Base-by-base conservation (phyloP, 2,888 invertebrate genomes). In the Arrhopalites spinosus region DNA sequence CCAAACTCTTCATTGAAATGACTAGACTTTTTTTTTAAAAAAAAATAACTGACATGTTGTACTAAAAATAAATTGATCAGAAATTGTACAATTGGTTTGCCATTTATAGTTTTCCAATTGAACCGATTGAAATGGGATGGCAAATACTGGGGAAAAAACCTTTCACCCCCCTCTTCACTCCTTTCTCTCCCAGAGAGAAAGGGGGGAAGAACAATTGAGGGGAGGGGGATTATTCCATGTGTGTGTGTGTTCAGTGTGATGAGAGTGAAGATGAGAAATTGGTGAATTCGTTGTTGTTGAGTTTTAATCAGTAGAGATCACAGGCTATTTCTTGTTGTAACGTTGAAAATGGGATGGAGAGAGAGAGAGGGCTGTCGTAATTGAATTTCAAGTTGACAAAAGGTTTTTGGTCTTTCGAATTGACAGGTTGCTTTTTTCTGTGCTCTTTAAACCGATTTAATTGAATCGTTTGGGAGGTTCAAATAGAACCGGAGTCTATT, bases 371-470 rank as follows among this genome's bases (percentile, higher is more conserved):
- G 36, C 36, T 3, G 17, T 50, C 68, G 70, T 70, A 70, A 70
- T 70, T 70, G 70, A 56, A 70, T 70, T 70, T 70, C 70, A 70
- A 70, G 70, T 70, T 70, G 70, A 70, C 70, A 70, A 70, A 70
- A 70, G 70, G 56, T 70, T 70, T 36, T 70, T 30, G 30, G 20
- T 1, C 56, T 70, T 27, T 53, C 29, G 70, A 70, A 70, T 70
- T 70, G 70, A 70, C 70, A 70, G 70, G 70, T 70, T 50, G 70
- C 70, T 70, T 70, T 70, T 69, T 50, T 70, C 56, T 56, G 2
- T 56, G 70, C 70, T 70, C 70, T 56, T 29, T 70, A 56, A 70
- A 70, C 70, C 70, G 70, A 56, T 56, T 56, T 70, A 70, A 70
- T 70, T 70, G 70, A 70, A 70, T 70, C 70, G 30, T 56, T 70